These are phyloP conservation scores for Odontocolon sp. DNA, from an alignment of 2,888 invertebrate genomes.

Conservation along the genomic window DNA sequence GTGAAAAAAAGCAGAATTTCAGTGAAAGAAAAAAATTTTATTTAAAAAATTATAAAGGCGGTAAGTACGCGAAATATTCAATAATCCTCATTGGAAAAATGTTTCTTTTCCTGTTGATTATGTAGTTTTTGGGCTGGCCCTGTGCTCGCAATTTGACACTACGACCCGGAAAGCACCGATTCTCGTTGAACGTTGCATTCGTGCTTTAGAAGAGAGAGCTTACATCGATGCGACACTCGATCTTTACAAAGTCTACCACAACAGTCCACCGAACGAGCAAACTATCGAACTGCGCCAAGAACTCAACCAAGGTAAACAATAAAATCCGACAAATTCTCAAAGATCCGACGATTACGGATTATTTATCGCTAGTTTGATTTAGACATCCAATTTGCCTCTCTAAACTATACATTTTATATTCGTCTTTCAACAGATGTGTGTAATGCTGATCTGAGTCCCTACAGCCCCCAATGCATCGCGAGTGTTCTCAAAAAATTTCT, in stretches of 20 bases:
- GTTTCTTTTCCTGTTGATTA: neutral
- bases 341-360: too few relatives aligned
- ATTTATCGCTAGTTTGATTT: too few relatives aligned
- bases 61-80: neutral
- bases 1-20: too few relatives aligned
- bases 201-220: constrained; percentile 85
- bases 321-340: neutral
- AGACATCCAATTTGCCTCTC: too few relatives aligned
- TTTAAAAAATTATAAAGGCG: neutral
- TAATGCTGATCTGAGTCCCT: constrained; percentile 81
- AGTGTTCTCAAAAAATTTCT: constrained; percentile 87
- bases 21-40: too few relatives aligned
- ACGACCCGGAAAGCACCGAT: constrained; percentile 83
- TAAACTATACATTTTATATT: too few relatives aligned
- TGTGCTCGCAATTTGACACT: constrained; percentile 85
- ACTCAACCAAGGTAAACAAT: constrained; percentile 80
- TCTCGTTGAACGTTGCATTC: constrained; percentile 84
- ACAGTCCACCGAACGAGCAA: constrained; percentile 84
- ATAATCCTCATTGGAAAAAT: neutral
- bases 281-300: constrained; percentile 83
- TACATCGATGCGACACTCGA: constrained; percentile 82
- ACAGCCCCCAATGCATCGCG: constrained; percentile 83
- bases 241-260: constrained; percentile 86
- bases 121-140: constrained; percentile 84
- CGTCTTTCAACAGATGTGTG: constrained; percentile 74